Percentiles rank a stretch among this genome's conserved stretches.
Evolutionary conservation across 2,797 vertebrate genomes (phyloP).

Genomic region (Spatula clypeata): DNA sequence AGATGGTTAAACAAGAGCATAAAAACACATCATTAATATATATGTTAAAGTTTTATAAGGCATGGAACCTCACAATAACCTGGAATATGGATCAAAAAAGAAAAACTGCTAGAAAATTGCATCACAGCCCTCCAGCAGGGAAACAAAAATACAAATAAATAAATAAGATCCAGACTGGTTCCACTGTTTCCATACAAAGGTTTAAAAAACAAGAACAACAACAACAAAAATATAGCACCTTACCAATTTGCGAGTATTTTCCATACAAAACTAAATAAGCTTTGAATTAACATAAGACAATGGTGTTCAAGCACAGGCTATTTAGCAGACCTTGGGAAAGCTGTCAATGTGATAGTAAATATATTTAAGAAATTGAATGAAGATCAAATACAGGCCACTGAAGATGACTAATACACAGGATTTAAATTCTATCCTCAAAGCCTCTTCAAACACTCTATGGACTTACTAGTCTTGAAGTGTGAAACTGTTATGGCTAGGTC

Average conservation of each 20-base stretch:
- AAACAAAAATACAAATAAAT: background rate
- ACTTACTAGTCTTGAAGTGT: conserved; percentile 43
- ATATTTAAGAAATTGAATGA: background rate
- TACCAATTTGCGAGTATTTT: background rate
- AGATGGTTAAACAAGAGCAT: background rate
- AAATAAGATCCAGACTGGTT: background rate
- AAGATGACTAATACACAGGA: background rate
- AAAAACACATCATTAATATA: background rate
- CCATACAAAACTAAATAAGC: background rate
- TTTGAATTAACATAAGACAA: background rate
- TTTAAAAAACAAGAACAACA: background rate
- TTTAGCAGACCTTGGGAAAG: background rate
- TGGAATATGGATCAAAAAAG: background rate
- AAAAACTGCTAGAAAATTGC: background rate
- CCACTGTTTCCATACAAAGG: background rate
- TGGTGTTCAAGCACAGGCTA: background rate
- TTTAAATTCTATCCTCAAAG: conserved; percentile 44
- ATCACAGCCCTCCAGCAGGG: background rate
- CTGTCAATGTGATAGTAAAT: background rate
- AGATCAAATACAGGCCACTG: conserved; percentile 34
- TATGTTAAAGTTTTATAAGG: background rate
- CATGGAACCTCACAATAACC: background rate
- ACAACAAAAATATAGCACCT: background rate
- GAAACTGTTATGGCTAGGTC: conserved; percentile 53
- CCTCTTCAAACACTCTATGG: background rate